Percentiles rank a stretch among this genome's conserved stretches.
Evolutionary conservation across 53 echinoderm and acorn worm species (phyloP).

Genomic region (Apostichopus leukothele): DNA sequence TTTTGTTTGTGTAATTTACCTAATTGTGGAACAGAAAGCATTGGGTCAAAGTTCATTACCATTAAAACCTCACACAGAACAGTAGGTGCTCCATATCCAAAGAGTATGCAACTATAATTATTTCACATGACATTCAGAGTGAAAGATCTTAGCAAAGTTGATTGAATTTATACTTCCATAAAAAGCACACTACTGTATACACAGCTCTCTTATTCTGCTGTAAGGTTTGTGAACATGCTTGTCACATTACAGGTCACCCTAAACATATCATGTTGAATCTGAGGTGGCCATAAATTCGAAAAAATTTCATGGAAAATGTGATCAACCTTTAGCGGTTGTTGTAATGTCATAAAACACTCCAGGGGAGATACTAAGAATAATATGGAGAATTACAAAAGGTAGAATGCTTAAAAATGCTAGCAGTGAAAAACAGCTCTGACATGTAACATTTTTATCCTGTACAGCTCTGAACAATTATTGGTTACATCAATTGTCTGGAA

Average conservation of each 20-base stretch:
- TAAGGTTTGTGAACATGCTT: background rate
- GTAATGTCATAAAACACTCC: background rate
- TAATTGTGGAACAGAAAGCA: no score
- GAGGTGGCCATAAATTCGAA: background rate
- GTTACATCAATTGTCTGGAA: no score
- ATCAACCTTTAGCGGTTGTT: background rate
- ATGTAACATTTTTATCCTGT: no score
- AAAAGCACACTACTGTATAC: background rate
- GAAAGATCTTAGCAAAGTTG: background rate
- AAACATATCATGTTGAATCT: background rate
- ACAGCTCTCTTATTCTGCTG: background rate
- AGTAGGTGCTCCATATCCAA: no score
- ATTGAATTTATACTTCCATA: background rate
- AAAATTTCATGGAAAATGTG: background rate
- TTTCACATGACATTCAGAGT: no score
- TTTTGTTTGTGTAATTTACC: no score
- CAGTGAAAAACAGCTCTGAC: no score
- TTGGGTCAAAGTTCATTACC: no score
- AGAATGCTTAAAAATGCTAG: no score
- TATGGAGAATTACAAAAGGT: background rate
- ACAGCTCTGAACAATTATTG: no score
- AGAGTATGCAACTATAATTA: no score
- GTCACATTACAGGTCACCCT: background rate
- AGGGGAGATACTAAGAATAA: background rate
- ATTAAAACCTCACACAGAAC: no score